Evolutionary conservation across 2,797 vertebrate species (phyloP), one percentile per base, ranked within the genome.

Genomic region (Spatula versicolor): DNA sequence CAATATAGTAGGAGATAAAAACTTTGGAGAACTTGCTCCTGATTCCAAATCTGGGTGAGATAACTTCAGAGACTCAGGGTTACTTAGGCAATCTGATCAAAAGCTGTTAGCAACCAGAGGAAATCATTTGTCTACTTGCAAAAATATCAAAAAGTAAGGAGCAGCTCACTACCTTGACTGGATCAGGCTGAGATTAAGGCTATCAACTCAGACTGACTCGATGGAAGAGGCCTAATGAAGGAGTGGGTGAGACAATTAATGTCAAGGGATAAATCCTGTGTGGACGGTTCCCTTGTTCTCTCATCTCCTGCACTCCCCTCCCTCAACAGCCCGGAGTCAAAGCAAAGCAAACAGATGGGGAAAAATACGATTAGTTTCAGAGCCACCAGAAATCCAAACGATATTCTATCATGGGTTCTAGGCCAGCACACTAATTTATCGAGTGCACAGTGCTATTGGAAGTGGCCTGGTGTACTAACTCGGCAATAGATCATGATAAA

Each of bases 401-500:
- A 92, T 96, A 93, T 96, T 95, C 94, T 84, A 94, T 96, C 96
- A 94, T 0, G 13, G 60, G 94, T 86, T 95, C 89, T 94, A 84
- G 92, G 93, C 84, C 82, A 88, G 50, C 73, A 73, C 86, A 52
- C 92, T 78, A 87, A 93, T 96, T 96, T 94, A 88, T 95, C 4
- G 89, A 95, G 74, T 78, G 60, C 2, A 0, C 0, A 0, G 67
- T 75, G 54, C 91, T 96, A 11, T 77, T 83, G 90, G 85, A 95
- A 90, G 91, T 89, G 85, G 87, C 82, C 94, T 1, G 28, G 80
- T 93, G 80, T 58, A 88, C 92, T 92, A 91, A 92, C 90, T 90
- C 6, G 9, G 89, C 93, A 96, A 96, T 95, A 95, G 94, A 93
- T 96, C 95, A 96, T 92, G 93, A 95, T 95, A 96, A 94, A 93